Percentiles rank a stretch among this genome's conserved stretches.
Conservation (phyloP, 1,140 invertebrate genomes). For the Choristoneura fumiferana region DNA sequence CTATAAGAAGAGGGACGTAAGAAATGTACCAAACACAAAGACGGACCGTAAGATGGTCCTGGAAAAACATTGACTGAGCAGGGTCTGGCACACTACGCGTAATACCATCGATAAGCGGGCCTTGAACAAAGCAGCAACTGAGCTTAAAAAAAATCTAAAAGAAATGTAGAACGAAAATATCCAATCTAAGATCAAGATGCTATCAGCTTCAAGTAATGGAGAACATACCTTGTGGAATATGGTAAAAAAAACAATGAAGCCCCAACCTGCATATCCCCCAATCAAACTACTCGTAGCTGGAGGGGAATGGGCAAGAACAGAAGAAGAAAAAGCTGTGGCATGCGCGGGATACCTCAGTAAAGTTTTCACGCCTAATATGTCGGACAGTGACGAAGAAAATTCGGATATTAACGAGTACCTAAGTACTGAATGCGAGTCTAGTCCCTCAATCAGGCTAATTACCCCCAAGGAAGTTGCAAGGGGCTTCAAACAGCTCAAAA, state of each 20-base stretch:
- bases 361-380: not conserved
- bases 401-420: not conserved
- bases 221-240: slow-evolving; percentile 19
- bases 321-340: slow-evolving; percentile 4
- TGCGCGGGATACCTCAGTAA: not conserved
- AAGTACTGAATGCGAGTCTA: not conserved
- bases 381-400: not conserved
- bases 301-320: not conserved
- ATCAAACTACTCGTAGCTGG: not conserved
- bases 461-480: not conserved
- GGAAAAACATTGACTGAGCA: slow-evolving; percentile 4
- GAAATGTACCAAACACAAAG: not conserved
- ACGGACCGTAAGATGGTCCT: not conserved
- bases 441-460: not conserved
- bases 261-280: not conserved
- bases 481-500: not conserved
- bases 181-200: too few species aligned
- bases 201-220: not conserved
- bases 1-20: too few species aligned
- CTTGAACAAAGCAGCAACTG: too few species aligned
- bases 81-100: too few species aligned
- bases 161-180: too few species aligned
- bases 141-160: too few species aligned
- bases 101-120: too few species aligned
- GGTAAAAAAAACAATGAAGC: not conserved